Evolutionary conservation across 2,797 vertebrate species (phyloP).

Genomic region (Rhyacichthys aspro): DNA sequence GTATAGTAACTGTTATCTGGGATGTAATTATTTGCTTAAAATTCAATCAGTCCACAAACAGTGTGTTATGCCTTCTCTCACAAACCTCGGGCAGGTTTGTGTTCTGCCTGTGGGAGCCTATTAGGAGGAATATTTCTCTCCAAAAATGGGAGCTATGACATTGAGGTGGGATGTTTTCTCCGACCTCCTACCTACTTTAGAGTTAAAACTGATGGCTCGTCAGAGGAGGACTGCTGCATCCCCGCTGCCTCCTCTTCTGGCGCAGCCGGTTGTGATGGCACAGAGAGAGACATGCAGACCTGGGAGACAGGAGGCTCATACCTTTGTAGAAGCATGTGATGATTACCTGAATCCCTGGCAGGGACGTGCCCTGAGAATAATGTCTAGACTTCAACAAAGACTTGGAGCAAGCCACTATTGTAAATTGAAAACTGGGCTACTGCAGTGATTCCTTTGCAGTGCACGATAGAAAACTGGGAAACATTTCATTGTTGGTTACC

Average conservation of each 20-base stretch:
- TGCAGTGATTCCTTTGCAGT: constrained; percentile 5
- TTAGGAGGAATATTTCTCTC: constrained; percentile 46
- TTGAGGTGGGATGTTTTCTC: constrained; percentile 35
- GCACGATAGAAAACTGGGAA: constrained; percentile 8
- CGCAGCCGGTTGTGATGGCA: constrained; percentile 45
- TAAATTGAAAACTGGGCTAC: constrained; percentile 9
- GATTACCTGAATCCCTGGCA: constrained; percentile 46
- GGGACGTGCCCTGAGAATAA: constrained; percentile 39
- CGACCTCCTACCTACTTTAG: constrained; percentile 40
- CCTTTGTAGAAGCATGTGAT: constrained; percentile 55
- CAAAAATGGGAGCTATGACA: constrained; percentile 40
- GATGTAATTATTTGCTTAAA: constrained; percentile 49
- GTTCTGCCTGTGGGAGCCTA: constrained; percentile 42
- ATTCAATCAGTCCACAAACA: constrained; percentile 49
- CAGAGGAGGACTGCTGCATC: constrained; percentile 38
- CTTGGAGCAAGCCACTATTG: constrained; percentile 14
- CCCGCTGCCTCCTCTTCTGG: constrained; percentile 33
- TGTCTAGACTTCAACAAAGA: constrained; percentile 22
- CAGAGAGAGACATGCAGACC: constrained; percentile 52
- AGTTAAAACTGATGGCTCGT: constrained; percentile 34
- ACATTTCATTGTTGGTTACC: constrained; percentile 50
- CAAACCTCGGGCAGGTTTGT: constrained; percentile 24
- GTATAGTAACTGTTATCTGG: constrained; percentile 38
- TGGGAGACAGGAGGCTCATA: constrained; percentile 51
- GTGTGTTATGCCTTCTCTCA: constrained; percentile 27